A percentile compares a stretch with the other conserved stretches of the same genome.
Conservation (phyloP, 2,888 invertebrate species). For the Polietes domitor region DNA sequence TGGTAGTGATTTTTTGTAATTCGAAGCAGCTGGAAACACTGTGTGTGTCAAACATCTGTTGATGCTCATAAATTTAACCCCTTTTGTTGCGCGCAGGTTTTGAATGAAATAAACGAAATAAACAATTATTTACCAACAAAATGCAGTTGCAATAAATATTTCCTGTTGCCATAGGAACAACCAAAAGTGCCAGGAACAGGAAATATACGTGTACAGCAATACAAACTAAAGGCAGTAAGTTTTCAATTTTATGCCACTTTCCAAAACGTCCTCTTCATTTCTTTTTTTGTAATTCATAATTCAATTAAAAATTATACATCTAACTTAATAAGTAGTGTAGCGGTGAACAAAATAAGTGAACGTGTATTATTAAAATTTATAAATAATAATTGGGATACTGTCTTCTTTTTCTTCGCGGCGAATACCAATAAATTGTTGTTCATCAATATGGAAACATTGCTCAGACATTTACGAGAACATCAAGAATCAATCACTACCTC, state of each 20-base stretch:
- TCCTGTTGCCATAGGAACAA: conserved; percentile 18
- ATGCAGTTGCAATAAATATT: background rate
- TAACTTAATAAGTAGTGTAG: background rate
- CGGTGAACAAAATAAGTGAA: too few species aligned
- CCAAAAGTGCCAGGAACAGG: background rate
- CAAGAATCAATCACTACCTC: conserved; percentile 30
- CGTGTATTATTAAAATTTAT: too few species aligned
- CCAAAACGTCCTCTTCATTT: background rate
- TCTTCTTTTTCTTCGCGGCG: background rate
- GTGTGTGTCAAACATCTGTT: conserved; percentile 10
- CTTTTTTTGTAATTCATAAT: background rate
- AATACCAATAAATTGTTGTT: background rate
- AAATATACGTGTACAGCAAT: background rate
- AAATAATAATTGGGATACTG: background rate
- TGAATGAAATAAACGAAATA: conserved; percentile 8
- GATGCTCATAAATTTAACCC: too few species aligned
- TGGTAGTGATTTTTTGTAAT: too few species aligned
- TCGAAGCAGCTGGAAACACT: too few species aligned
- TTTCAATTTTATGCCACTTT: background rate
- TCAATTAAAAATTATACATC: conserved; percentile 11
- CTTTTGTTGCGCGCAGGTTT: conserved; percentile 12
- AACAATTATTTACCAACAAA: background rate
- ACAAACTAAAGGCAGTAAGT: conserved; percentile 24
- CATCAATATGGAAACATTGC: conserved; percentile 50
- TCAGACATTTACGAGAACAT: conserved; percentile 52